Conservation (phyloP, 2,113 vertebrate species). For the Melanerpes formicivorus region DNA sequence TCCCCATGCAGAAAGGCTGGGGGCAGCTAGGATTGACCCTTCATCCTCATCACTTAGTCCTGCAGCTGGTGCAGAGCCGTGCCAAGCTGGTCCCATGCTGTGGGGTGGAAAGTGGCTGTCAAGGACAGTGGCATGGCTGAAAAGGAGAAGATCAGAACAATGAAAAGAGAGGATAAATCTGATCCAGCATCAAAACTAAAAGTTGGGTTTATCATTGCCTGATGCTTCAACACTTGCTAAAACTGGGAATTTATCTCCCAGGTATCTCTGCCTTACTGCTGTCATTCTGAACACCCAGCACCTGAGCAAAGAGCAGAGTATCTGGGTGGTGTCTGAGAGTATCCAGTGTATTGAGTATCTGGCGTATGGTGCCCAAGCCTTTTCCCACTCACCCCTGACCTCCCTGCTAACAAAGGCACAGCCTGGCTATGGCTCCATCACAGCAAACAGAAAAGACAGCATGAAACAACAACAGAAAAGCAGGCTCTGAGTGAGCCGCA, state of each 20-base stretch:
- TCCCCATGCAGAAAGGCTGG: neutral
- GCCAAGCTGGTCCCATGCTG: rapidly evolving
- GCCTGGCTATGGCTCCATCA: neutral
- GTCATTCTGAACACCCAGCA: neutral
- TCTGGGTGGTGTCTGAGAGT: constrained; percentile 11
- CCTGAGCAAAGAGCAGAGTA: constrained; percentile 15
- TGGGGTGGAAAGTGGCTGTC: neutral
- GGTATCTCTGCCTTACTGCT: constrained; percentile 29
- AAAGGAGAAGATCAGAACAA: neutral
- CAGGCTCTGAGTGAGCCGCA: neutral
- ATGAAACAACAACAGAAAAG: neutral
- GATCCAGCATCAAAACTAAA: neutral
- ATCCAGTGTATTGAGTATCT: constrained; percentile 29
- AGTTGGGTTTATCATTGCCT: neutral
- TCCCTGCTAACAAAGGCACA: neutral
- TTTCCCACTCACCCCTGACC: neutral
- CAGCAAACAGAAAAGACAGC: neutral
- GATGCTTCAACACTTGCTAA: neutral
- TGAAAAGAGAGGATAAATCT: neutral
- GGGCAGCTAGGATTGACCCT: neutral
- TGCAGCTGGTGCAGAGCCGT: rapidly evolving
- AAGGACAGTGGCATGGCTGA: neutral
- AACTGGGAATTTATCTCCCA: neutral
- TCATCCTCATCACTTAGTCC: neutral
- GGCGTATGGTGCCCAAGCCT: neutral